phyloP scores from a whole-genome alignment of 2,888 invertebrate genomes.

The Halocaridina rubra region DNA sequence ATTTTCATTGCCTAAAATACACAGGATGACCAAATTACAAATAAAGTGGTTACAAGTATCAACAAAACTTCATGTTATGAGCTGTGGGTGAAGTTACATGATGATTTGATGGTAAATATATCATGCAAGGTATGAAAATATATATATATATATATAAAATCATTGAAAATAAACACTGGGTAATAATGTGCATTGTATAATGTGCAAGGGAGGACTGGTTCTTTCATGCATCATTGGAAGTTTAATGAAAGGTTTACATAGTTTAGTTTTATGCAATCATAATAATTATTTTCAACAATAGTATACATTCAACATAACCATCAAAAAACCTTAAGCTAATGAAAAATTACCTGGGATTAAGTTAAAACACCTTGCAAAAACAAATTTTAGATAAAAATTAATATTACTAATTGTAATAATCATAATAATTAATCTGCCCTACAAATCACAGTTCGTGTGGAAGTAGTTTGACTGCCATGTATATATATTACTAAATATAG shows the following conservation, averaged over 20 bases:
- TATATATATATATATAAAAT: too few relatives aligned
- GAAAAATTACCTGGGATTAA: background rate
- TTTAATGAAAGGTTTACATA: too few relatives aligned
- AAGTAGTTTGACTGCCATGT: slow-evolving; percentile 41
- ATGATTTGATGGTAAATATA: background rate
- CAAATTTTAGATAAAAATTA: too few relatives aligned
- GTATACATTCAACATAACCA: slow-evolving; percentile 18
- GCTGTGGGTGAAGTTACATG: background rate
- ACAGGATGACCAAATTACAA: too few relatives aligned
- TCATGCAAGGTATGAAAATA: too few relatives aligned
- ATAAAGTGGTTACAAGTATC: background rate
- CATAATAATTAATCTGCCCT: slow-evolving; percentile 1
- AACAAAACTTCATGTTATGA: background rate
- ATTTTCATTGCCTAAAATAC: too few relatives aligned
- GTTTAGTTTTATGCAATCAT: too few relatives aligned
- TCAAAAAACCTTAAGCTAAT: background rate
- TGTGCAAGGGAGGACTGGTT: too few relatives aligned
- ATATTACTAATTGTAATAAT: too few relatives aligned
- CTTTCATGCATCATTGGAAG: too few relatives aligned
- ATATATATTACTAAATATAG: background rate
- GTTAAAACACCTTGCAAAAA: background rate
- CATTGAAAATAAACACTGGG: too few relatives aligned
- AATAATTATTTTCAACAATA: slow-evolving; percentile 10
- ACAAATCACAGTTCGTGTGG: slow-evolving; percentile 54
- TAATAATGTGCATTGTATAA: too few relatives aligned